Evolutionary conservation across 2,113 vertebrate genomes (phyloP), one percentile per base, ranked within the genome.

Genomic region (Megaceryle torquata): DNA sequence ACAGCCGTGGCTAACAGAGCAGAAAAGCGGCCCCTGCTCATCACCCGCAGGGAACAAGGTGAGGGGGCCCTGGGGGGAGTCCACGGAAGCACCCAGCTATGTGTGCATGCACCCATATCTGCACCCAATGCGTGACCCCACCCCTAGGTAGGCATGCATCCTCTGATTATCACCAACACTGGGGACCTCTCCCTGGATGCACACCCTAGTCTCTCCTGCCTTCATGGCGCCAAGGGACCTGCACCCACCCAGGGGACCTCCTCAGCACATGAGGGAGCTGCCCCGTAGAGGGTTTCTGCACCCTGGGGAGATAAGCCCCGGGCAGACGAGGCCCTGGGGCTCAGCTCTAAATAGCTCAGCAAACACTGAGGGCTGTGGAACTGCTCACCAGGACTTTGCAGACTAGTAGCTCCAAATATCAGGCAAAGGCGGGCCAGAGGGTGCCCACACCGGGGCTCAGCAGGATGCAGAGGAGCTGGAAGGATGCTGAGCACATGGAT

Each of bases 1-100:
- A 95, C 92, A 96, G 90, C 74, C 92, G 12, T 39, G 87, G 48
- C 87, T 94, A 95, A 89, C 88, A 0, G 93, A 96, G 96, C 96
- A 85, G 93, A 96, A 96, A 96, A 95, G 88, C 9, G 4, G 88
- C 54, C 74, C 53, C 90, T 15, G 64, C 64, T 43, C 74, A 41
- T 39, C 78, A 89, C 70, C 83, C 9, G 1, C 8, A 2, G 69
- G 74, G 46, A 95, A 13, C 0, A 0, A 51, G 56, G 65, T 48
- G 50, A 51, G 37, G 26, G 41, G 53, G 15, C 9, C 33, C 20
- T 5, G 28, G 33, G 57, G 43, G 35, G 59, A n/a, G 18, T 31
- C 48, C 33, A 0, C 0, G 3, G 54, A 31, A 70, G 65, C 69
- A 56, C 74, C 80, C 70, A 57, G 43, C 10, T 67, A 64, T 0